Evolutionary conservation across 2,797 vertebrate species (phyloP).

Genomic region (Oreonectes daqikongensis): DNA sequence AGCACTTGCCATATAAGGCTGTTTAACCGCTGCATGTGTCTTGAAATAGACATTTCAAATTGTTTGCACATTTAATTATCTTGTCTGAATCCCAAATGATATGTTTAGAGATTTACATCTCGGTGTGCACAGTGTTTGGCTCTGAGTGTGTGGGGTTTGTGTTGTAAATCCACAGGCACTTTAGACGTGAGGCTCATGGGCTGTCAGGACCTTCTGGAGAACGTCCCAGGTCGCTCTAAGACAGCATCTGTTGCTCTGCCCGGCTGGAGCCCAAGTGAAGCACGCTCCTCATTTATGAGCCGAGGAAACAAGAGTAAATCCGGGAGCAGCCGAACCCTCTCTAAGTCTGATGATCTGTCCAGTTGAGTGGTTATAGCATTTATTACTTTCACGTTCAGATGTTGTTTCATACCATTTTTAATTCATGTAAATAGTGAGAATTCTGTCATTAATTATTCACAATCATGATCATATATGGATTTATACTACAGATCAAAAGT

Average conservation of each 20-base stretch:
- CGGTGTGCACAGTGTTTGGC: not conserved
- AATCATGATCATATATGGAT: too few species aligned
- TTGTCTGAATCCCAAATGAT: slow-evolving; percentile 23
- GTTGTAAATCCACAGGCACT: slow-evolving; percentile 73
- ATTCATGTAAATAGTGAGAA: not conserved
- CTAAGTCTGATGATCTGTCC: slow-evolving; percentile 86
- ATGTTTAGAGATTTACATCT: slow-evolving; percentile 22
- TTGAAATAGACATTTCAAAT: slow-evolving; percentile 24
- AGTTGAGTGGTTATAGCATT: slow-evolving; percentile 73
- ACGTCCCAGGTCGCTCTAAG: slow-evolving; percentile 85
- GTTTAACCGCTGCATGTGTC: slow-evolving; percentile 7
- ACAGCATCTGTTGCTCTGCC: slow-evolving; percentile 78
- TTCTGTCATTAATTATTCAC: not conserved
- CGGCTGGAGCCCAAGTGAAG: slow-evolving; percentile 87
- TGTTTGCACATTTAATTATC: slow-evolving; percentile 11
- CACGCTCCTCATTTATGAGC: slow-evolving; percentile 85
- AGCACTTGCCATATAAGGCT: slow-evolving; percentile 34
- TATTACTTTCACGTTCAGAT: not conserved
- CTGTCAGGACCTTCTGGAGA: slow-evolving; percentile 88
- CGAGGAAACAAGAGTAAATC: slow-evolving; percentile 85
- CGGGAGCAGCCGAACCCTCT: slow-evolving; percentile 81
- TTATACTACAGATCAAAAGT: too few species aligned
- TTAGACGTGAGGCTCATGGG: slow-evolving; percentile 89
- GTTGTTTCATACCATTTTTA: not conserved
- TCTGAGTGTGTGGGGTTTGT: not conserved